Evolutionary conservation across 2,888 invertebrate genomes (phyloP), one percentile per base, ranked within the genome.

Genomic region (Amphimallon solstitiale): DNA sequence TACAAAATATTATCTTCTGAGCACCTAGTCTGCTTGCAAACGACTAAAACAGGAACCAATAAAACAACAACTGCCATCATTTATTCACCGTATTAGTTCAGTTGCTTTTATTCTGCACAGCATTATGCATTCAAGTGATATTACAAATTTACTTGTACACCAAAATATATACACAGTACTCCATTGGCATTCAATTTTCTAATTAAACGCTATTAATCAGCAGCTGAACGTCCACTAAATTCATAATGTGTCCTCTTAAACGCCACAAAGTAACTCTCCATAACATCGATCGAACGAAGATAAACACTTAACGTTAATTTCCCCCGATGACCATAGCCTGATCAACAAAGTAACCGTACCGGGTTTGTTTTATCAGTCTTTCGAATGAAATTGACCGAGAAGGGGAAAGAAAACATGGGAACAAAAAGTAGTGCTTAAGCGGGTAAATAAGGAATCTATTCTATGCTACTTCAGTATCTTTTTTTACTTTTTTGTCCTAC

Each of bases 221-320:
- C 15, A 51, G 34, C 15, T 14, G n/a, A 35, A 51, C 35, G 14
- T 29, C n/a, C 48, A 48, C 7, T 5, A 29, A 51, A 35, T 51
- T 15, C 35, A 35, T 35, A 51, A 34, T 19, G 14, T 15, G 35
- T 14, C 15, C 2, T 7, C 35, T 34, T 15, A 4, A 17, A 5
- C 9, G 4, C 51, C 3, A 34, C 35, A 51, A 51, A 34, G n/a
- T 35, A 35, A 34, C 35, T 35, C 23, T 21, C 21, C 10, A 51
- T 17, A n/a, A n/a, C 35, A 35, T 35, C 51, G 9, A 23, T 9
- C 35, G n/a, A n/a, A 5, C 35, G n/a, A 23, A 34, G 17, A 51
- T 51, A 17, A 51, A 34, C 23, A 35, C 17, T 35, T 17, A 51
- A 35, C 51, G 2, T 0, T 51, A 51, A 51, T 51, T 35, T 51